Percentiles rank a stretch among this genome's conserved stretches.
Evolutionary conservation across 2,888 invertebrate species (phyloP).

Genomic region (Protula sp.): DNA sequence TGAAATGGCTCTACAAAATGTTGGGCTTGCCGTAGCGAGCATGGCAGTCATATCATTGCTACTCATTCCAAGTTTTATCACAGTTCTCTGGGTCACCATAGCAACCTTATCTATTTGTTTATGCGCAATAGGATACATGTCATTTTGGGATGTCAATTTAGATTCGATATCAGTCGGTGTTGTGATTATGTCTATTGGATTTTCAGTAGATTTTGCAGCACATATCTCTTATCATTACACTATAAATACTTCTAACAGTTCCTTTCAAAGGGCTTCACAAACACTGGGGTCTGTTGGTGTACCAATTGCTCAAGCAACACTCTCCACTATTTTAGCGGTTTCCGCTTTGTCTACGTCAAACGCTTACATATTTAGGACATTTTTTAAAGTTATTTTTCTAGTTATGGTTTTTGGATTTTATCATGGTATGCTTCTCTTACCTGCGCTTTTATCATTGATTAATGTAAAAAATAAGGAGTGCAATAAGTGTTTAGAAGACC

Average conservation of each 20-base stretch:
- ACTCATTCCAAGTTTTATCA: conserved; percentile 86
- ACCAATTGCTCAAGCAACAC: conserved; percentile 85
- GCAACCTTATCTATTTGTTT: conserved; percentile 89
- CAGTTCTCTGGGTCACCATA: conserved; percentile 90
- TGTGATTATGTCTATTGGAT: conserved; percentile 93
- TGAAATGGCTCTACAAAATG: conserved; percentile 81
- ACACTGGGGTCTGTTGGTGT: conserved; percentile 82
- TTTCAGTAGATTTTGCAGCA: conserved; percentile 91
- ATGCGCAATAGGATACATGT: conserved; percentile 94
- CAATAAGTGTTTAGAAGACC: no score
- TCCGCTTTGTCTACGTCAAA: conserved; percentile 8
- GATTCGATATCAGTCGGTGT: conserved; percentile 84
- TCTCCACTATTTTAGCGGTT: conserved; percentile 62
- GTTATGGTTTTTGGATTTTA: conserved; percentile 11
- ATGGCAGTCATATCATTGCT: conserved; percentile 93
- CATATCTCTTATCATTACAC: conserved; percentile 94
- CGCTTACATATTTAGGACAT: conserved; percentile 11
- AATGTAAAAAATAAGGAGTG: no score
- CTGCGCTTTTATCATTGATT: conserved; percentile 10
- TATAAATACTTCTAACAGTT: conserved; percentile 75
- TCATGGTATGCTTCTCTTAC: conserved; percentile 11
- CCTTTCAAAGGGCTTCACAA: conserved; percentile 78
- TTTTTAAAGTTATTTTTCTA: conserved; percentile 14
- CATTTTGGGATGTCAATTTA: conserved; percentile 87
- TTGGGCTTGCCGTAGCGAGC: conserved; percentile 80